Evolutionary conservation across 2,113 vertebrate genomes (phyloP), one percentile per base, ranked within the genome.

Genomic region (Turnix velox): DNA sequence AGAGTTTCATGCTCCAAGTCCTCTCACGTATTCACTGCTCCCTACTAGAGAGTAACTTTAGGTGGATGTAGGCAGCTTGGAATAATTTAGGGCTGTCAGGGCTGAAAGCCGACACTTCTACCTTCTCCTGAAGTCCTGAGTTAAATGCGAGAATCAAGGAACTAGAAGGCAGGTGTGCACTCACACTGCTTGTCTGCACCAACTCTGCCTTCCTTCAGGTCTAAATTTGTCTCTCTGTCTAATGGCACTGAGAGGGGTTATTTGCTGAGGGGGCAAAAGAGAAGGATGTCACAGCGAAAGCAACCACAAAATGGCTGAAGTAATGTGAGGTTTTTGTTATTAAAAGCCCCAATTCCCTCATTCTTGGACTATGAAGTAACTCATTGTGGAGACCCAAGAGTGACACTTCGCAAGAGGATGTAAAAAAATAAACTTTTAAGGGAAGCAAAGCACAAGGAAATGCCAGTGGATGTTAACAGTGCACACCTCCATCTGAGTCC

Each of bases 331-430:
- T 80, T 88, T 78, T 22, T 55, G 22, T 62, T 90, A 72, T 35
- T 48, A 57, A 71, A 92, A 77, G 1, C 8, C 84, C 69, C 2
- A 2, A 48, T 51, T 93, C 84, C 40, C 14, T 5, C 67, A 42
- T 92, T 83, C 84, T 90, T 82, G 75, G 71, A 9, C 62, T 73
- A 9, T 48, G 39, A 63, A 82, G n/a, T 82, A 84, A 93, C 23
- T 31, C 73, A 45, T 6, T 10, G 66, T 35, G 30, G 40, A 87
- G 40, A 68, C 69, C 9, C 37, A 84, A 51, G 84, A 61, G 61
- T 7, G 52, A 48, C 37, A 42, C 77, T 87, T 65, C 42, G 4
- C 27, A 17, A 75, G 22, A 66, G 27, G 54, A 54, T 15, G 18
- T 52, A 42, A 69, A 62, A 59, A 88, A 67, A 39, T 7, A 55